Conservation (phyloP, 2,888 invertebrate genomes). For the Poecilobothrus nobilitatus region DNA sequence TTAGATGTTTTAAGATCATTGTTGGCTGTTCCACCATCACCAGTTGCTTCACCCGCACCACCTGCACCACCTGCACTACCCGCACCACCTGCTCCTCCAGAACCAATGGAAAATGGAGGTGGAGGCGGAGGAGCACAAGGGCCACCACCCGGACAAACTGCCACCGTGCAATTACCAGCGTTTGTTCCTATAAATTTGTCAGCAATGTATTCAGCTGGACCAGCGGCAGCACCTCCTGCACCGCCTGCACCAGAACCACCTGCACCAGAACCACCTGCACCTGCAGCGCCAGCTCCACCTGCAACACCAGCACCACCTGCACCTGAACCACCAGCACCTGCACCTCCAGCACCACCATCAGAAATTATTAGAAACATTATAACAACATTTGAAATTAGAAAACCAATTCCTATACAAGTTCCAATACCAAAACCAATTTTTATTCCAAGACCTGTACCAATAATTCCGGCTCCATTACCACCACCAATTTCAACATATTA, state of each 20-base stretch:
- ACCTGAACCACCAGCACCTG: neutral
- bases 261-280: slow-evolving; percentile 23
- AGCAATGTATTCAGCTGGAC: slow-evolving; percentile 32
- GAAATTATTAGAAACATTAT: slow-evolving; percentile 30
- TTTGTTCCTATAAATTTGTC: slow-evolving; percentile 40
- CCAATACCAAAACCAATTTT: slow-evolving; percentile 20
- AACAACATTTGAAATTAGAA: slow-evolving; percentile 28
- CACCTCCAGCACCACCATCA: slow-evolving; percentile 30
- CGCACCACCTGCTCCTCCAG: too few relatives aligned
- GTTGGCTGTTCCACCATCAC: neutral
- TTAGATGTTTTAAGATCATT: neutral
- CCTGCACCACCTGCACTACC: too few relatives aligned
- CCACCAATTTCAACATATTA: neutral
- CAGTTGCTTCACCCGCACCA: neutral
- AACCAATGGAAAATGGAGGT: neutral
- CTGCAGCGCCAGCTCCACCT: neutral
- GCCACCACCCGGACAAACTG: slow-evolving; percentile 22
- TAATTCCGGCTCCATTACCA: neutral
- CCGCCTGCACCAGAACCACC: neutral
- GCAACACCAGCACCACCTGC: neutral
- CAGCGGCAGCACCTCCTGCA: slow-evolving; percentile 21
- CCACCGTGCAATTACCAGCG: slow-evolving; percentile 32
- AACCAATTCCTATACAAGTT: slow-evolving; percentile 18
- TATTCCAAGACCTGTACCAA: slow-evolving; percentile 17
- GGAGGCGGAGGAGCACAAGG: neutral